Base-by-base conservation (phyloP, 2,797 vertebrate species). In the Fratercula arctica region DNA sequence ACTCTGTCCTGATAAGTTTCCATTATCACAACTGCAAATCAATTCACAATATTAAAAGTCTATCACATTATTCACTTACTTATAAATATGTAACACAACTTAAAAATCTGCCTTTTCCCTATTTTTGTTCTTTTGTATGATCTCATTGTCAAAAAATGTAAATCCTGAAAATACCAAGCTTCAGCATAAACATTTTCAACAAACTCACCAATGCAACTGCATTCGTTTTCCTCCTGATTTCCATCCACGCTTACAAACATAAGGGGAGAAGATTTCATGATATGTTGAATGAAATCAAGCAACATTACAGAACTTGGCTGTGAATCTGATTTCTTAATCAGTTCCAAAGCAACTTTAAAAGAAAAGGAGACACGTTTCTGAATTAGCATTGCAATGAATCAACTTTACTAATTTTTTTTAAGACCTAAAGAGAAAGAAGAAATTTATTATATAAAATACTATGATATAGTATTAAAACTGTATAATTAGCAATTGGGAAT, bases 261-360 rank as follows among this genome's bases (percentile, higher is more conserved):
- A 93, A 99, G 98, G 1, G 99, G 99, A 5, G 99, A 99, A 39
- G 99, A 99, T 96, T 99, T 99, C 98, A 99, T 99, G 23, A 99
- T 99, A 88, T 99, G 99, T 89, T 99, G 99, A 95, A 99, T 98
- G 95, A 99, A 99, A 97, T 99, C 99, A 95, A 99, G 98, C 80
- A 99, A 97, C 99, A 99, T 99, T 79, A 99, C 99, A 97, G 99
- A 99, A 80, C 99, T 99, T 28, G 99, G 99, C 90, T 99, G 99
- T 18, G 99, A 98, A 87, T 98, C 99, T 70, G 98, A 98, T 97
- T 99, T 99, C 97, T 99, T 99, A 82, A 98, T 96, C 89, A 99
- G 98, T 89, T 99, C 99, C 70, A 99, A 80, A 93, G 99, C 99
- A 98, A 99, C 99, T 99, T 91, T 6, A 97, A 96, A 93, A 95